These are phyloP conservation scores for Polia nebulosa DNA, from an alignment of 2,888 invertebrate species.

Conservation along the genomic window DNA sequence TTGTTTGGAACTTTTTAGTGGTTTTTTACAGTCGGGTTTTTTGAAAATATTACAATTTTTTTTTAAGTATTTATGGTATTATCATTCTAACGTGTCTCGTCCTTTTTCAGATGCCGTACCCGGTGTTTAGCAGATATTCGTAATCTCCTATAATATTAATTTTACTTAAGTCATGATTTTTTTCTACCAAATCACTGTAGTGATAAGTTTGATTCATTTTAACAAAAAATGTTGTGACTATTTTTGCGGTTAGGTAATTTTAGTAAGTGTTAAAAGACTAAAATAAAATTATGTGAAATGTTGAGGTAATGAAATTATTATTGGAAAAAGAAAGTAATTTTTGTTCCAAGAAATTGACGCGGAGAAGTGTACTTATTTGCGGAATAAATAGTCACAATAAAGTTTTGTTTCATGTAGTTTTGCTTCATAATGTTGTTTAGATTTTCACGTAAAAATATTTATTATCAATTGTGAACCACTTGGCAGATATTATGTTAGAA, in stretches of 20 bases:
- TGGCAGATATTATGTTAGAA: conserved; percentile 17
- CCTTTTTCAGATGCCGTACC: conserved; percentile 66
- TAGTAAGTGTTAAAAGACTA: conserved; percentile 3
- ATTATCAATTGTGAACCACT: conserved; percentile 30
- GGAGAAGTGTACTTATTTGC: conserved; percentile 64
- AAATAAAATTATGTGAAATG: conserved; percentile 22
- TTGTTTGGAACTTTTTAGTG: no score
- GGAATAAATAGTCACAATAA: conserved; percentile 72
- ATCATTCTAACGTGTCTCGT: neutral
- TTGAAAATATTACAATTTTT: no score
- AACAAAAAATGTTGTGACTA: conserved; percentile 77
- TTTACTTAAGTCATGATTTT: conserved; percentile 81
- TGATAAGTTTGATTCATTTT: conserved; percentile 71
- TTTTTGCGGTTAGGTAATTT: conserved; percentile 49
- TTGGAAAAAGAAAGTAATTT: conserved; percentile 42
- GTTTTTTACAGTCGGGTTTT: no score
- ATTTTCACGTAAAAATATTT: conserved; percentile 56
- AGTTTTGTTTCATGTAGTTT: conserved; percentile 59
- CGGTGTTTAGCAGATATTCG: conserved; percentile 64
- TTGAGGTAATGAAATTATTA: neutral
- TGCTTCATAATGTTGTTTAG: conserved; percentile 47
- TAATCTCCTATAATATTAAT: conserved; percentile 78
- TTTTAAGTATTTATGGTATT: no score
- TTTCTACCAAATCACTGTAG: conserved; percentile 83
- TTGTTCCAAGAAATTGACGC: conserved; percentile 35